Evolutionary conservation across 2,888 invertebrate genomes (phyloP).

Genomic region (Linyphia triangularis): DNA sequence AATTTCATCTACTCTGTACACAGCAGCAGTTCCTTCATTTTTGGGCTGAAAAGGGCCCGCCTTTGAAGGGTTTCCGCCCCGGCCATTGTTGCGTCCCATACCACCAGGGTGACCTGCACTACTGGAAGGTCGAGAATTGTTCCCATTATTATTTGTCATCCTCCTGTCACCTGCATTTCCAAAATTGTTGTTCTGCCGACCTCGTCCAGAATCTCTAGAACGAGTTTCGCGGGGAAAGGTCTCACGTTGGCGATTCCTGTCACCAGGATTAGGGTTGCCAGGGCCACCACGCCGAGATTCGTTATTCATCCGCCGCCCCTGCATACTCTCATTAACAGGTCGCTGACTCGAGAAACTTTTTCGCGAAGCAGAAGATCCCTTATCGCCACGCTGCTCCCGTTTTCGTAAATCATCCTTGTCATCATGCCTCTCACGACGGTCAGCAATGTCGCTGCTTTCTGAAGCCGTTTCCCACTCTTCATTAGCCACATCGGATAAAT

Average conservation of each 20-base stretch:
- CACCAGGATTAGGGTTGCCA: constrained; percentile 17
- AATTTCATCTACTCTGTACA: constrained; percentile 83
- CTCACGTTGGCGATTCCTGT: constrained; percentile 58
- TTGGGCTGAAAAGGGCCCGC: constrained; percentile 76
- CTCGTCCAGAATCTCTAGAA: constrained; percentile 64
- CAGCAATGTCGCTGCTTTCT: constrained; percentile 86
- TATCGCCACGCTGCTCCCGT: constrained; percentile 77
- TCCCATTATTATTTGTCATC: constrained; percentile 76
- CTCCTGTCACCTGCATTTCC: constrained; percentile 24
- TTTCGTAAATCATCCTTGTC: constrained; percentile 76
- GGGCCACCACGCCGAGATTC: constrained; percentile 53
- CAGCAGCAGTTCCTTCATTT: constrained; percentile 77
- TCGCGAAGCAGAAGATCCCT: constrained; percentile 50
- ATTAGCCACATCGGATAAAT: constrained; percentile 78
- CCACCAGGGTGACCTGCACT: constrained; percentile 78
- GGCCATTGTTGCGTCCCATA: constrained; percentile 77
- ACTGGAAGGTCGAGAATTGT: constrained; percentile 78
- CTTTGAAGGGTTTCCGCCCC: constrained; percentile 73
- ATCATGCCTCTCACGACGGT: constrained; percentile 79
- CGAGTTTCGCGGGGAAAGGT: constrained; percentile 65
- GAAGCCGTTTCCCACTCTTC: constrained; percentile 88
- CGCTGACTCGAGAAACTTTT: constrained; percentile 80
- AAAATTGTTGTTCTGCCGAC: constrained; percentile 54
- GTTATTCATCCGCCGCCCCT: constrained; percentile 76
- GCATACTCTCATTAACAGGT: constrained; percentile 79